A percentile compares a stretch with the other conserved stretches of the same genome.
Conservation (phyloP, 92 coral and sea anemone genomes). For the Diadumene lineata region DNA sequence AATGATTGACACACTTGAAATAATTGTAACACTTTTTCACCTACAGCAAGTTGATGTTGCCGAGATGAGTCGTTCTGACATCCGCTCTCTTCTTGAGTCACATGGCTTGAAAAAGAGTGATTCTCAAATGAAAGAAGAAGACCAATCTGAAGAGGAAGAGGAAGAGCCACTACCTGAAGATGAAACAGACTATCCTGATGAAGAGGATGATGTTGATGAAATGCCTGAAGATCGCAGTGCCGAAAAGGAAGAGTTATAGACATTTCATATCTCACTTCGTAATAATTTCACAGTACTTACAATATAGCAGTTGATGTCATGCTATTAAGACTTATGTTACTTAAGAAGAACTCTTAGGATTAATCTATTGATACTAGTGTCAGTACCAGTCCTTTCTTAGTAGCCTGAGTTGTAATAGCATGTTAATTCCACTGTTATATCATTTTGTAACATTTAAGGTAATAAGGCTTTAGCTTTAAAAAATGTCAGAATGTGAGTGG, state of each 20-base stretch:
- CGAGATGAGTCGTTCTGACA: conserved; percentile 61
- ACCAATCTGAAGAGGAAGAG: conserved; percentile 64
- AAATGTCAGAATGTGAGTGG: no score
- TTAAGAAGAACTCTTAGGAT: no score
- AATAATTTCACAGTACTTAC: no score
- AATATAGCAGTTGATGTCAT: no score
- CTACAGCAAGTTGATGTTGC: conserved; percentile 48
- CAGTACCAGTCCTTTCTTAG: no score
- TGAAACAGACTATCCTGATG: conserved; percentile 44
- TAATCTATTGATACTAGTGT: no score
- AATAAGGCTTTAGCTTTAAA: no score
- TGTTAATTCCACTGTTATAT: no score
- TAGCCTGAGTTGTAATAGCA: no score
- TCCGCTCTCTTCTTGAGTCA: conserved; percentile 62
- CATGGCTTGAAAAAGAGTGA: conserved; percentile 71
- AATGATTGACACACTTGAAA: neutral
- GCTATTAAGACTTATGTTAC: no score
- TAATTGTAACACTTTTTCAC: neutral
- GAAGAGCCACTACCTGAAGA: conserved; percentile 50
- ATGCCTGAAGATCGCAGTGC: conserved; percentile 29
- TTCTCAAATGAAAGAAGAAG: conserved; percentile 62
- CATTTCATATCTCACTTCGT: conserved; percentile 1
- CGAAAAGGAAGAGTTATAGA: conserved; percentile 30
- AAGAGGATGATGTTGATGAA: conserved; percentile 45
- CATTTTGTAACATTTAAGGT: no score